Evolutionary conservation across 2,888 invertebrate genomes (phyloP), one percentile per base, ranked within the genome.

Genomic region (Microctonus aethiopoides): DNA sequence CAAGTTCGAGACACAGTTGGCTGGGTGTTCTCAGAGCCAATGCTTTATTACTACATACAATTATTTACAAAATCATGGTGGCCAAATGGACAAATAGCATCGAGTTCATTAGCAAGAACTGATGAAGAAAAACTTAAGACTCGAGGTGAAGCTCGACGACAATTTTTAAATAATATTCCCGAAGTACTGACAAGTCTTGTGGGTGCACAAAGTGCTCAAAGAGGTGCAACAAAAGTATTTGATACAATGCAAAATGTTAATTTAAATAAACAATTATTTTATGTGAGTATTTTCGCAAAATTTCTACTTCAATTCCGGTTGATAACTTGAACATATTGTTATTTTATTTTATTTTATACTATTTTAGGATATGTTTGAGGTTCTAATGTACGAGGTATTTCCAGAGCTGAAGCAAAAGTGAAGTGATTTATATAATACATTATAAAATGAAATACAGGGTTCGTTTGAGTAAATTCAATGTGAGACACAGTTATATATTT

Each of bases 211-310:
- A 94, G 95, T 65, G 94, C 95, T 32, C 92, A 93, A 76, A 90
- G 93, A 76, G 97, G 97, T 57, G 92, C 95, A 0, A 91, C 91
- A 75, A 96, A 96, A 87, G 92, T 96, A 70, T 96, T 96, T 87
- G 92, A 94, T 83, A 93, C 94, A 62, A 87, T 96, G 75, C 97
- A 97, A 87, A 92, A 95, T 87, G 91, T 92, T 73, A 91, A 91
- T 80, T 92, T 95, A 82, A 97, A 97, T 87, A 96, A 96, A 83
- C 96, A 96, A 82, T 88, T 97, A 54, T 93, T 96, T 88, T 96
- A 96, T 88, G 96, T 95, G 85, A 92, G 94, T 91, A 34, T 24
- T 32, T 41, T 3, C 7, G 0, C 2, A 39, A 13, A 36, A 13
- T 0, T 59, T 2, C 13, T 41, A 3, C 3, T 26, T 24, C 11